A percentile compares a stretch with the other conserved stretches of the same genome.
phyloP scores from a whole-genome alignment of 2,888 invertebrate genomes.

The Meta bourneti region DNA sequence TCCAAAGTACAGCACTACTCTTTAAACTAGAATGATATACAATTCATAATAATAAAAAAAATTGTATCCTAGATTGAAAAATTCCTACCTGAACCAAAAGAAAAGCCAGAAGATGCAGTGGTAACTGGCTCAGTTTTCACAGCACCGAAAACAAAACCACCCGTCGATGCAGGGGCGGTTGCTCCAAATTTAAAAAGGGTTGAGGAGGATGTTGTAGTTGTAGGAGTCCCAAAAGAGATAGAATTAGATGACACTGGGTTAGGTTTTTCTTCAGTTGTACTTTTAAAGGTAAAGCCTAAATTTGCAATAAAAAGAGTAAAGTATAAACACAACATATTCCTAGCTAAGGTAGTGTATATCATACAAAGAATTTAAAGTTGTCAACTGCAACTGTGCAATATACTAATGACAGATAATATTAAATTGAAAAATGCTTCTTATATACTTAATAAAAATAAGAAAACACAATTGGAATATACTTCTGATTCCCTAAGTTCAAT shows the following conservation, averaged over 20 bases:
- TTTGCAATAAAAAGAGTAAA: not conserved
- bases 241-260: conserved; percentile 13
- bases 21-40: not conserved
- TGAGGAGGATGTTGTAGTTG: conserved; percentile 21
- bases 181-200: conserved; percentile 26
- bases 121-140: conserved; percentile 27
- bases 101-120: conserved; percentile 34
- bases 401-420: no score
- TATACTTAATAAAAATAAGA: not conserved
- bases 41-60: not conserved
- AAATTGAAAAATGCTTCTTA: not conserved
- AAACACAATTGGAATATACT: not conserved
- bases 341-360: not conserved
- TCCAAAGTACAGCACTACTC: no score
- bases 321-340: not conserved
- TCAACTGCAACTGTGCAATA: no score
- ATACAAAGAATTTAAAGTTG: no score
- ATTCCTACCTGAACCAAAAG: conserved; percentile 58
- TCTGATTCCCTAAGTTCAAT: no score
- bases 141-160: conserved; percentile 54
- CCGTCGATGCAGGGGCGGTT: conserved; percentile 6
- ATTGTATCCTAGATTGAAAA: no score
- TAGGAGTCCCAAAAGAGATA: not conserved
- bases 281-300: conserved; percentile 53
- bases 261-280: conserved; percentile 27